Base-by-base conservation (phyloP, 2,797 vertebrate genomes). In the Gambusia yucatana region DNA sequence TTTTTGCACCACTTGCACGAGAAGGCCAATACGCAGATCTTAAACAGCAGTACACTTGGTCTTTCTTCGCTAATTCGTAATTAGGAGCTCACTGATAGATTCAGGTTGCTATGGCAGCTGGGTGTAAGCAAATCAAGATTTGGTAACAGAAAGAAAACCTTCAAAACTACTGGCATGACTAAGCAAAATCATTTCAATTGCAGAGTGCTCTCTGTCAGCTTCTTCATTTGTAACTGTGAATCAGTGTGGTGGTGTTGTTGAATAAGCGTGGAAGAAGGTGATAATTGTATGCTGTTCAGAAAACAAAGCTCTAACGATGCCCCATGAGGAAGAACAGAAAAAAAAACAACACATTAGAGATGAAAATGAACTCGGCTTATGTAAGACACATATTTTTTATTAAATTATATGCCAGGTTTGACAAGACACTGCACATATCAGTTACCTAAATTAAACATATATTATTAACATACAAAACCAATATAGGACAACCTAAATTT, bases 231-330 rank as follows among this genome's bases (percentile, higher is more conserved):
- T 59, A 69, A 72, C 72, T 65, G 76, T 78, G 75, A 67, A 28
- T 77, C 22, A 59, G 11, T 70, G 59, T 55, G 48, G 55, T 65
- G 70, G 39, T 48, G 14, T 20, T 3, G 67, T 65, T 63, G 43
- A 65, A 70, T 77, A 79, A 25, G 44, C 48, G 63, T 78, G 46
- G 82, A 87, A 87, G 83, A 70, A 86, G 80, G 82, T 80, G 81
- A 87, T 82, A 86, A 88, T 50, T 83, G 59, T 14, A 70, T 39
- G 61, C 55, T 77, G 73, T 63, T 81, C 20, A 47, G 8, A 80
- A 16, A 83, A 78, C 61, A 81, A 59, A 67, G 3, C 59, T 84
- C 85, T 89, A 91, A 89, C 82, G 84, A 90, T 22, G 74, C 80
- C 87, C 84, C 82, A 72, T 1, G 81, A 77, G 80, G 50, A 10